Conservation (phyloP, 1,140 invertebrate genomes). For the Caenorhabditis elegans region WBcel235 BX284605.5:4022501-4023000, state of each 20-base stretch:
- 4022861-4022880: constrained; percentile 17
- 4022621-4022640: too few relatives aligned
- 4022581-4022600: too few relatives aligned
- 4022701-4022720: too few relatives aligned
- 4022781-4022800: not conserved
- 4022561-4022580: too few relatives aligned
- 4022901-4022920: constrained; percentile 10
- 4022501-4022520: too few relatives aligned
- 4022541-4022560: too few relatives aligned
- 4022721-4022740: constrained; percentile 25
- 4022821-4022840: not conserved
- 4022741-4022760: constrained; percentile 34
- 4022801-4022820: not conserved
- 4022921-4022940: constrained; percentile 6
- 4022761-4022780: constrained; percentile 10
- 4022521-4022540: too few relatives aligned
- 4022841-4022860: not conserved
- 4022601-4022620: too few relatives aligned
- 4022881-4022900: constrained; percentile 35
- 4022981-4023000: not conserved
- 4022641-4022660: not conserved
- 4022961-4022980: not conserved
- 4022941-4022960: constrained; percentile 22
- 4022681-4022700: not conserved
- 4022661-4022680: not conserved